Percentiles rank a stretch among this genome's conserved stretches.
These are phyloP conservation scores for Erpornis zantholeuca DNA, from an alignment of 2,113 vertebrate genomes.

Conservation along the genomic window DNA sequence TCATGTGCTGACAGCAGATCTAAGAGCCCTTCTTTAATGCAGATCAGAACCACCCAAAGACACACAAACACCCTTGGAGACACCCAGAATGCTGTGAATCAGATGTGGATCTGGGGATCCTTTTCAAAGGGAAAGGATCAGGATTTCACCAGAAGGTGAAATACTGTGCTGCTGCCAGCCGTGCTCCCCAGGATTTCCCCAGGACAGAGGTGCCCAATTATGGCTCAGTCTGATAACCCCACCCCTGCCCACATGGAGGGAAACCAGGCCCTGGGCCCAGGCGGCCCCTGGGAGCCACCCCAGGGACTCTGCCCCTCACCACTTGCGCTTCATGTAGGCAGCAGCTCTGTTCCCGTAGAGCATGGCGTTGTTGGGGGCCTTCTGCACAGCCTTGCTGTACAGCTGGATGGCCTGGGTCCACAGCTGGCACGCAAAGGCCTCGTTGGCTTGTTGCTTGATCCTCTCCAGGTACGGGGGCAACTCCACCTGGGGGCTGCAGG, in stretches of 20 bases:
- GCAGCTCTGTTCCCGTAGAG: slow-evolving; percentile 96
- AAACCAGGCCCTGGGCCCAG: neutral
- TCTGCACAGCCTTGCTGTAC: slow-evolving; percentile 93
- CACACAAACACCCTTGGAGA: neutral
- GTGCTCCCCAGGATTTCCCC: neutral
- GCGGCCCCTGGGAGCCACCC: no score
- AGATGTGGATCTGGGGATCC: neutral
- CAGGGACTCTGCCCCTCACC: slow-evolving; percentile 69
- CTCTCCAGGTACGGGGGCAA: slow-evolving; percentile 89
- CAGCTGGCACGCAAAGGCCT: slow-evolving; percentile 94
- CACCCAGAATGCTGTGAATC: neutral
- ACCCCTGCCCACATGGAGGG: fast-evolving
- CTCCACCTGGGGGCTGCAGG: slow-evolving; percentile 80
- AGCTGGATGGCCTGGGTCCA: slow-evolving; percentile 99
- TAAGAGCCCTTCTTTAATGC: neutral
- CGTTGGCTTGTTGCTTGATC: slow-evolving; percentile 95
- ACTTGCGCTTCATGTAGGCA: slow-evolving; percentile 99
- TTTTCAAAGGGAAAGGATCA: neutral
- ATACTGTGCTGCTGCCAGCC: neutral
- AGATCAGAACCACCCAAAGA: neutral
- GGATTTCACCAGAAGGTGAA: neutral
- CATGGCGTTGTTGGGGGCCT: slow-evolving; percentile 89
- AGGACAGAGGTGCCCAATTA: neutral
- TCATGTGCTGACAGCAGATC: neutral
- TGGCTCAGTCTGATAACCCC: neutral